Conservation (phyloP, 2,888 invertebrate genomes). For the Dorcus parallelipipedus region DNA sequence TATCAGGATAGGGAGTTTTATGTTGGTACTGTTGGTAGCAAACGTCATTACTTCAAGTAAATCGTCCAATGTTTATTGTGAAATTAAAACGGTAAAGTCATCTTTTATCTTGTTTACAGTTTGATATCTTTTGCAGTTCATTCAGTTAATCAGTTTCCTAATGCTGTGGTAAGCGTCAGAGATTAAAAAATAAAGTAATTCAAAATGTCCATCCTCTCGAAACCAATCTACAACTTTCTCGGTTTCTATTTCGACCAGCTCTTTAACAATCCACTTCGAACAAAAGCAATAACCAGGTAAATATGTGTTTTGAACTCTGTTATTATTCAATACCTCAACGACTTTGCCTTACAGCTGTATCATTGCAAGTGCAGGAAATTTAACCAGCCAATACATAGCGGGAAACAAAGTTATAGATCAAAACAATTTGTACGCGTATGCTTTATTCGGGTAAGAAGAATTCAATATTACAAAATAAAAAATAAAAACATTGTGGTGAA, state of each 20-base stretch:
- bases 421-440: constrained; percentile 70
- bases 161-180: too few relatives aligned
- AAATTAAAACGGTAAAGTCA: too few relatives aligned
- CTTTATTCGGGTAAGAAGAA: constrained; percentile 65
- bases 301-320: constrained; percentile 21
- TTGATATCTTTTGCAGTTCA: too few relatives aligned
- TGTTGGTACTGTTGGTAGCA: too few relatives aligned
- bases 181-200: background rate
- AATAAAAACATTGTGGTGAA: background rate
- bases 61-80: too few relatives aligned
- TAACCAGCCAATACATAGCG: constrained; percentile 68
- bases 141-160: too few relatives aligned
- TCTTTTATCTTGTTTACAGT: too few relatives aligned
- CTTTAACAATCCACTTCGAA: constrained; percentile 71
- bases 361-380: constrained; percentile 69
- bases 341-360: constrained; percentile 58
- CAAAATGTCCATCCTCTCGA: constrained; percentile 63
- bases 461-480: constrained; percentile 6
- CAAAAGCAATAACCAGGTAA: constrained; percentile 78
- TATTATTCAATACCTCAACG: constrained; percentile 9
- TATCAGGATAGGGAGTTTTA: too few relatives aligned
- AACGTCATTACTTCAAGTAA: too few relatives aligned
- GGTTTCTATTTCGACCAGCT: constrained; percentile 72
- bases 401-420: constrained; percentile 61
- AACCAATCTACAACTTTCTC: constrained; percentile 66